Evolutionary conservation across 2,888 invertebrate genomes (phyloP).

Genomic region (Flexamia atlantica): DNA sequence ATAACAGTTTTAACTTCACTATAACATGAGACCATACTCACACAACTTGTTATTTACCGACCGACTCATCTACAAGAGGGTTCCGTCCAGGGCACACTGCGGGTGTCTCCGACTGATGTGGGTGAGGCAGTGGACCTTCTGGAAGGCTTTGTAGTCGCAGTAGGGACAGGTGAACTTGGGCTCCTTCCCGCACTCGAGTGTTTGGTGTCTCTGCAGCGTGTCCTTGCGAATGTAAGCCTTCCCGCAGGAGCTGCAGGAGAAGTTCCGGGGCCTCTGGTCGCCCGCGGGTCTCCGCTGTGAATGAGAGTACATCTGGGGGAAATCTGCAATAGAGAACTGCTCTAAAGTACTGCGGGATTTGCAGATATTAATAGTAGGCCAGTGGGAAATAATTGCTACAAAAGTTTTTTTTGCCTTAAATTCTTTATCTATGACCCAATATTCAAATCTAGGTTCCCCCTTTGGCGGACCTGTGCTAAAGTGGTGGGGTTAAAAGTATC

Average conservation of each 20-base stretch:
- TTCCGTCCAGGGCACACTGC: neutral
- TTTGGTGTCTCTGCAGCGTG: constrained; percentile 65
- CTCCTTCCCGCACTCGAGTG: constrained; percentile 69
- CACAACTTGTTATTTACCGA: too few species aligned
- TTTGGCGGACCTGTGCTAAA: too few species aligned
- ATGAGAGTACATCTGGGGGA: neutral
- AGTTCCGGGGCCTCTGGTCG: constrained; percentile 23
- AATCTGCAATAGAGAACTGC: constrained; percentile 1
- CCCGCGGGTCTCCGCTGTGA: neutral
- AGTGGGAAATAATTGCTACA: too few species aligned
- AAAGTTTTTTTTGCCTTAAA: too few species aligned
- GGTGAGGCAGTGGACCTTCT: constrained; percentile 65
- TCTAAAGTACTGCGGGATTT: neutral
- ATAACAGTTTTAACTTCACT: too few species aligned
- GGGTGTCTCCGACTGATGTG: constrained; percentile 57
- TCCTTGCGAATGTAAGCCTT: constrained; percentile 61
- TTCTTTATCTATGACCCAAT: too few species aligned
- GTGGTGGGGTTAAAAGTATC: too few species aligned
- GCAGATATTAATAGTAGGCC: too few species aligned
- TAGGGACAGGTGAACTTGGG: constrained; percentile 67
- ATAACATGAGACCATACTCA: too few species aligned
- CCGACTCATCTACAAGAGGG: too few species aligned
- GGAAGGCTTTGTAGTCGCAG: constrained; percentile 67
- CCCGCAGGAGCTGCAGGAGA: constrained; percentile 59
- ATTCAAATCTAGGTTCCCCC: too few species aligned